Evolutionary conservation across 2,888 invertebrate genomes (phyloP), one percentile per base, ranked within the genome.

Genomic region (Sarcophaga subvicina): DNA sequence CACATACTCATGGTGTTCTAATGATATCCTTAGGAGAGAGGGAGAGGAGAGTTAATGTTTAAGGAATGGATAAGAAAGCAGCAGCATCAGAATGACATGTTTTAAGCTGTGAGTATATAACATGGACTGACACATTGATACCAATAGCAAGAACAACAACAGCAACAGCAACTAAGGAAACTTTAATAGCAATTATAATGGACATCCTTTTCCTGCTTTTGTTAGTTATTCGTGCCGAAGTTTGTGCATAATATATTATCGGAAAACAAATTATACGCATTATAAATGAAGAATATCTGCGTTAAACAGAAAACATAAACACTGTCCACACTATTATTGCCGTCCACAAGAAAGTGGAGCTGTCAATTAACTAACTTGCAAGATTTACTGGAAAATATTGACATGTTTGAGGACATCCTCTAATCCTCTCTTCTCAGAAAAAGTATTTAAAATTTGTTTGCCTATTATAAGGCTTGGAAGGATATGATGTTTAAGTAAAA

Each of bases 191-290:
- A 45, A 11, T 14, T 47, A 8, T 17, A 37, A 62, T 22, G 54
- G 54, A 54, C 10, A 54, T 54, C 4, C 54, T 54, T 49, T 49
- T 8, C 17, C 0, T 14, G 17, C 14, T 54, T 14, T 17, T 17
- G 12, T 14, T 49, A 8, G 14, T 14, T 12, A 12, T 37, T 37
- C 37, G 37, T 37, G 37, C 2, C 37, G 0, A 2, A 37, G 37
- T 37, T 37, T 37, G 37, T 37, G 10, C 10, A 10, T 37, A 37
- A 37, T 0, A 37, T 37, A 37, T 37, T 37, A 37, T 8, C 8
- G 8, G 8, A 4, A 22, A 72, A 73, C 77, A 83, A 83, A 83
- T 83, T 80, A 83, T 83, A 77, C 63, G 47, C 83, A 80, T 80
- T 83, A 76, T 47, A 76, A 14, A 59, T 79, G 8, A 25, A 86